Percentiles rank a stretch among this genome's conserved stretches.
Evolutionary conservation across 2,797 vertebrate genomes (phyloP).

Genomic region (Tinamus major): DNA sequence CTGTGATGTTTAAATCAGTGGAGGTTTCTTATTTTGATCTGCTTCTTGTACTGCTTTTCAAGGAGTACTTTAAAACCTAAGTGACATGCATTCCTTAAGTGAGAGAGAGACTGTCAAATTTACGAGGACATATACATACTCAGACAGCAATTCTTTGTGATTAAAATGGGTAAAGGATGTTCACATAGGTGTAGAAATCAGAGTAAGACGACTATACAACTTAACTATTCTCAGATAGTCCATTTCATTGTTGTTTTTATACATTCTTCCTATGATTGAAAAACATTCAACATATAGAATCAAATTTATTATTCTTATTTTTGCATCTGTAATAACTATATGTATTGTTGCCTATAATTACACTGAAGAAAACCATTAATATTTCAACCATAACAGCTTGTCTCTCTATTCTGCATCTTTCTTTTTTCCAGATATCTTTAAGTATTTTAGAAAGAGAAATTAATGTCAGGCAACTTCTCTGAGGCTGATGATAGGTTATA

Average conservation of each 20-base stretch:
- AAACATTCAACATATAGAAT: neutral
- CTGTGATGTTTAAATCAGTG: constrained; percentile 44
- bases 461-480: neutral
- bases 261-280: constrained; percentile 3
- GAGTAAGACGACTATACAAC: neutral
- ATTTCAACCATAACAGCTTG: neutral
- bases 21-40: constrained; percentile 44
- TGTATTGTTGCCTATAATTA: neutral
- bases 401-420: neutral
- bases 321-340: neutral
- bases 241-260: constrained; percentile 48
- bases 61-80: constrained; percentile 17
- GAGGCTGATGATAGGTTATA: neutral
- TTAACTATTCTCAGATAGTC: neutral
- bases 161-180: constrained; percentile 30
- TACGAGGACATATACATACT: constrained; percentile 7
- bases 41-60: constrained; percentile 30
- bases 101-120: constrained; percentile 30
- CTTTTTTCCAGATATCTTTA: neutral
- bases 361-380: neutral
- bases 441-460: neutral
- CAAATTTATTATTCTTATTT: constrained; percentile 21
- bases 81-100: neutral
- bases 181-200: constrained; percentile 40
- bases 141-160: neutral